Conservation (phyloP, 2,888 invertebrate genomes). For the Cephus sareptanus region DNA sequence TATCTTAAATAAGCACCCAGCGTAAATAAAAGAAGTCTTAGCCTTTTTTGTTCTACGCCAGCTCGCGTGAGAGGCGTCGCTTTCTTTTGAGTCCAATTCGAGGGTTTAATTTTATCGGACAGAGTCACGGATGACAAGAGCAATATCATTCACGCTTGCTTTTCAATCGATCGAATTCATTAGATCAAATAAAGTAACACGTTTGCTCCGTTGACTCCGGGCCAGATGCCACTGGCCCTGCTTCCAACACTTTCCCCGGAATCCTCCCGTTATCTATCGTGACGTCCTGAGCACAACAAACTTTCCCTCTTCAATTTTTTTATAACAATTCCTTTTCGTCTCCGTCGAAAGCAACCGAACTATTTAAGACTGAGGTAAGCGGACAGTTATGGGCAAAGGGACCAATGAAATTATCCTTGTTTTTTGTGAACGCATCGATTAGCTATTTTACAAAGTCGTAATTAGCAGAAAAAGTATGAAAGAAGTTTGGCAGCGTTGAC, state of each 20-base stretch:
- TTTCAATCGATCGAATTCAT: neutral
- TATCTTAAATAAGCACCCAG: neutral
- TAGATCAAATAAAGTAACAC: neutral
- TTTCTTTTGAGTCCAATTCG: neutral
- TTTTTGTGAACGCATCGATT: no score
- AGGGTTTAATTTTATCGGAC: neutral
- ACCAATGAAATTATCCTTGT: no score
- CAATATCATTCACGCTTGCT: neutral
- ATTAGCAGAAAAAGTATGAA: no score
- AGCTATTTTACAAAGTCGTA: no score
- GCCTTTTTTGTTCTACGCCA: neutral
- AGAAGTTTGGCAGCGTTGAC: no score
- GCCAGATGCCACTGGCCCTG: neutral
- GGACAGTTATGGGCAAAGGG: no score
- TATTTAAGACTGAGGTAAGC: no score
- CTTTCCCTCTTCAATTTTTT: neutral
- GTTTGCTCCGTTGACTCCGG: neutral
- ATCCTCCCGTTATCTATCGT: no score
- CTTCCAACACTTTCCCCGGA: no score
- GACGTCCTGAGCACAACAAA: neutral
- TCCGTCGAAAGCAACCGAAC: neutral
- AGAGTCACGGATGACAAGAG: neutral
- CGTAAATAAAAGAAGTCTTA: neutral
- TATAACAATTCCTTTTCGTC: neutral
- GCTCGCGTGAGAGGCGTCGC: neutral